Percentiles rank a stretch among this genome's conserved stretches.
Evolutionary conservation across 1,140 invertebrate species (phyloP).

Genomic region (Eulimnadia texana): DNA sequence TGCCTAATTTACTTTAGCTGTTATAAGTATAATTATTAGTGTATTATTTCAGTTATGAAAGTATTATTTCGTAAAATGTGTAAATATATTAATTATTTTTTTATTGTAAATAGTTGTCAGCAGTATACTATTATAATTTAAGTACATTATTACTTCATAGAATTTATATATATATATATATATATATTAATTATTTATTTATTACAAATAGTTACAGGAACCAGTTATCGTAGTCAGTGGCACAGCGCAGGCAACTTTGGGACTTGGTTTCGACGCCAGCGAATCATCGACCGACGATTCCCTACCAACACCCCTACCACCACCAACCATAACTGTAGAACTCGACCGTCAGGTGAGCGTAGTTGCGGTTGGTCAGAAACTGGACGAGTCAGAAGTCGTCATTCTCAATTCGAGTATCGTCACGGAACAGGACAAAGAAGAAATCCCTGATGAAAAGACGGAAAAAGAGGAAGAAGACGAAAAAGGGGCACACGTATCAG

Average conservation of each 20-base stretch:
- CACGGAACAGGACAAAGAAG: not conserved
- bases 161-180: not conserved
- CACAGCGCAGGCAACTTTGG: conserved; percentile 2
- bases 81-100: no score
- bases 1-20: no score
- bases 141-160: no score
- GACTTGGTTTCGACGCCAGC: conserved; percentile 1
- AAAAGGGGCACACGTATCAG: not conserved
- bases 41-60: no score
- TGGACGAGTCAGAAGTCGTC: conserved; percentile 14
- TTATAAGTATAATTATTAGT: no score
- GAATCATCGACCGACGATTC: conserved; percentile 15
- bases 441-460: conserved; percentile 12
- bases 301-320: not conserved
- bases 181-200: not conserved
- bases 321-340: not conserved
- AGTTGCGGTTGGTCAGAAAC: conserved; percentile 9
- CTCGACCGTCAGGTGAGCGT: conserved; percentile 1
- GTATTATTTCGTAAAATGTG: no score
- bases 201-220: not conserved
- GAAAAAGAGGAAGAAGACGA: conserved; percentile 8
- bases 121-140: no score
- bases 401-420: conserved; percentile 13
- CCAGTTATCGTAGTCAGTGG: not conserved
- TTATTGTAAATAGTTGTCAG: no score